Percentiles rank a stretch among this genome's conserved stretches.
Evolutionary conservation across 2,888 invertebrate genomes (phyloP).

Genomic region (Laothoe populi): DNA sequence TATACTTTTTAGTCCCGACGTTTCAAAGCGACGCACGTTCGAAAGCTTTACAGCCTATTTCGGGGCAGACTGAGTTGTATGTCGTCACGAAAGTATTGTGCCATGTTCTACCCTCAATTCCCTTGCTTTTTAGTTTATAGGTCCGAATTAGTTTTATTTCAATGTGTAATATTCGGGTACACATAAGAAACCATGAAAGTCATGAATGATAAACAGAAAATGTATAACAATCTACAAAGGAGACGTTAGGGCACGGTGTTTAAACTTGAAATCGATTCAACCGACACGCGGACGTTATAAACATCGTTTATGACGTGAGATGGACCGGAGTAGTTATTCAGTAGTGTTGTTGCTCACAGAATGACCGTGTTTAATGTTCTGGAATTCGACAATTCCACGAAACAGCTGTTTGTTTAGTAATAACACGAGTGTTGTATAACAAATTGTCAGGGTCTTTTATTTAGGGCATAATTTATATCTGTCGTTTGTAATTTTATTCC

Average conservation of each 20-base stretch:
- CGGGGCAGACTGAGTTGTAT: too few species aligned
- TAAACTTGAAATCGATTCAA: slow-evolving; percentile 49
- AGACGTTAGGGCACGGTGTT: slow-evolving; percentile 31
- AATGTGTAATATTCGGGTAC: not conserved
- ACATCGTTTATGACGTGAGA: slow-evolving; percentile 62
- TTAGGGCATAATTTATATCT: too few species aligned
- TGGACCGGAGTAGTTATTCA: slow-evolving; percentile 55
- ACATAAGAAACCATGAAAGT: not conserved
- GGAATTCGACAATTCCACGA: slow-evolving; percentile 31
- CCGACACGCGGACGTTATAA: slow-evolving; percentile 49
- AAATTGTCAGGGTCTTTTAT: not conserved
- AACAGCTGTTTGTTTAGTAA: slow-evolving; percentile 5
- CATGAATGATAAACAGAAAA: not conserved
- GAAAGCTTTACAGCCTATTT: too few species aligned
- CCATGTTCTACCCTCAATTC: too few species aligned
- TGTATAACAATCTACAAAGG: slow-evolving; percentile 11
- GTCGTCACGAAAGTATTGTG: too few species aligned
- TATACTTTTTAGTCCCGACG: too few species aligned
- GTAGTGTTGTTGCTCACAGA: slow-evolving; percentile 37
- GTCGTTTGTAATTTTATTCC: too few species aligned
- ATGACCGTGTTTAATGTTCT: slow-evolving; percentile 44
- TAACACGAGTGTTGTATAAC: not conserved
- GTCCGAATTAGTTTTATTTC: not conserved
- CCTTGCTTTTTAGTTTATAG: too few species aligned
- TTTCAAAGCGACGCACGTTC: too few species aligned